Percentiles rank a stretch among this genome's conserved stretches.
Conservation (phyloP, 2,888 invertebrate genomes). For the Imbricaverruca yamaguchii region DNA sequence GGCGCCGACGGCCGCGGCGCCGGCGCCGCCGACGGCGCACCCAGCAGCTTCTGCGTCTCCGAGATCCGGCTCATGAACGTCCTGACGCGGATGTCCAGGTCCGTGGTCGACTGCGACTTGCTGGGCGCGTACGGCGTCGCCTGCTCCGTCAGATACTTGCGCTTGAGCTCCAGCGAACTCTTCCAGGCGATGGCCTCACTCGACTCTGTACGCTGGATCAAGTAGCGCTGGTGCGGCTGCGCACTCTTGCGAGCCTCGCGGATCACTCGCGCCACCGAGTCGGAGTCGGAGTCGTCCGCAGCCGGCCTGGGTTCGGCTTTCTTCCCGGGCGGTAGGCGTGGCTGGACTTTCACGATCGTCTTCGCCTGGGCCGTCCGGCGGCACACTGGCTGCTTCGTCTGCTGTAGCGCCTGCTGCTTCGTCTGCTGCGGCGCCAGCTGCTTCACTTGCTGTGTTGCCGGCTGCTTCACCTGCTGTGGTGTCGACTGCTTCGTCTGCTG, state of each 20-base stretch:
- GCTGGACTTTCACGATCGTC: conserved; percentile 29
- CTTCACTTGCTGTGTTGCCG: not conserved
- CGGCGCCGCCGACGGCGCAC: conserved; percentile 17
- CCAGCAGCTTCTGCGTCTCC: conserved; percentile 45
- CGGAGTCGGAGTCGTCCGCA: not conserved
- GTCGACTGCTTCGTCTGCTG: too few relatives aligned
- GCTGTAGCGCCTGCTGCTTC: not conserved
- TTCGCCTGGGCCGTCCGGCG: conserved; percentile 27
- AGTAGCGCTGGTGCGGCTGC: conserved; percentile 40
- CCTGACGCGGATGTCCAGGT: conserved; percentile 73
- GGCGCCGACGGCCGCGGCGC: conserved; percentile 29
- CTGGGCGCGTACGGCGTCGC: conserved; percentile 30
- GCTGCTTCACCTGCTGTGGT: not conserved
- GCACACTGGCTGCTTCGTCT: not conserved
- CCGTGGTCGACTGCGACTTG: conserved; percentile 43
- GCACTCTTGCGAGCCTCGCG: conserved; percentile 5
- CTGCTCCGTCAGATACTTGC: conserved; percentile 64
- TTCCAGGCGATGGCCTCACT: conserved; percentile 82
- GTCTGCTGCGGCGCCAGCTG: not conserved
- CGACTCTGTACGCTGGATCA: conserved; percentile 72
- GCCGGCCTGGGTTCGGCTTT: not conserved
- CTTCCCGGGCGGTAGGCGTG: not conserved
- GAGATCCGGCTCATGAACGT: conserved; percentile 77
- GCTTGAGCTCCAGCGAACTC: conserved; percentile 75
- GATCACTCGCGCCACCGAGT: not conserved